phyloP scores from a whole-genome alignment of 2,797 vertebrate species.

The Pangasius mekongensis region DNA sequence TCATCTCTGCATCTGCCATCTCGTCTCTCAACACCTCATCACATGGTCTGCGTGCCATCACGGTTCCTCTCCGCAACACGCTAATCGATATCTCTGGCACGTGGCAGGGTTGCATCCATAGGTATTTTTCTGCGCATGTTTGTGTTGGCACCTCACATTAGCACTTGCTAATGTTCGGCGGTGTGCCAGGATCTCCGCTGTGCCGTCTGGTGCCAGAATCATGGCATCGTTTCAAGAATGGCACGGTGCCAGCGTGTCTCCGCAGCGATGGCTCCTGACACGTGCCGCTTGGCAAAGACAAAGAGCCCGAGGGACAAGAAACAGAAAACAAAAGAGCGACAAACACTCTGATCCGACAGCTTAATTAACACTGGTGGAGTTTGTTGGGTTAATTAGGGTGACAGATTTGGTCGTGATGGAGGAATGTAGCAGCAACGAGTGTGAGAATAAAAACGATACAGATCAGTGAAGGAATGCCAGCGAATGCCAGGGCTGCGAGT shows the following conservation, averaged over 20 bases:
- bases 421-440: slow-evolving; percentile 54
- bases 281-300: slow-evolving; percentile 61
- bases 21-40: not conserved
- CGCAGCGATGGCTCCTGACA: slow-evolving; percentile 53
- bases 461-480: slow-evolving; percentile 49
- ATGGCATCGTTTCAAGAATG: slow-evolving; percentile 58
- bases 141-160: slow-evolving; percentile 47
- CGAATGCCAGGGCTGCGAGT: slow-evolving; percentile 1
- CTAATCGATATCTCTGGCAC: slow-evolving; percentile 8
- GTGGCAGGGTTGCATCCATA: slow-evolving; percentile 10
- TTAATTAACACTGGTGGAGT: slow-evolving; percentile 62
- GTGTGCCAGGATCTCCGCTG: slow-evolving; percentile 50
- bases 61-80: not conserved
- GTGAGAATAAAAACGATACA: slow-evolving; percentile 46
- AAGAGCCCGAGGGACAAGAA: slow-evolving; percentile 60
- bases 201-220: slow-evolving; percentile 53
- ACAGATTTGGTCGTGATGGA: slow-evolving; percentile 59
- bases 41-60: slow-evolving; percentile 1
- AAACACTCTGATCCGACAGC: slow-evolving; percentile 61
- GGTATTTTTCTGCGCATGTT: slow-evolving; percentile 34
- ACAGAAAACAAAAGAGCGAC: slow-evolving; percentile 58
- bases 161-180: slow-evolving; percentile 53
- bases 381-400: slow-evolving; percentile 64
- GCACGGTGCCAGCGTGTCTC: slow-evolving; percentile 58
- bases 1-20: not conserved